These are phyloP conservation scores for Dipodomys stephensi DNA, from an alignment of 2,113 vertebrate species.

Conservation along the genomic window DNA sequence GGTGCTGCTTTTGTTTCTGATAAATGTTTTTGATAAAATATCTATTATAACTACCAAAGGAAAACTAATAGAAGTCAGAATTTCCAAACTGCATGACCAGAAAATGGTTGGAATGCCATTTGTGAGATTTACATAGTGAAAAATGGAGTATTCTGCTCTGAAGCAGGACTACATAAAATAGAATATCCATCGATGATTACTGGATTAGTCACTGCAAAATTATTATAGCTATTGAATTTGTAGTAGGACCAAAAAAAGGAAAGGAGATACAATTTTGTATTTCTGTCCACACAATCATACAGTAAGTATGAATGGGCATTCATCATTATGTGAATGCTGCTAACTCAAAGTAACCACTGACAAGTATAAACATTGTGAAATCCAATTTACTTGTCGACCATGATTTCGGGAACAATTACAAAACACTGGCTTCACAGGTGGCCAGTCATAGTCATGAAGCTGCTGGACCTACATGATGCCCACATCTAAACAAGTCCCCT, in stretches of 20 bases:
- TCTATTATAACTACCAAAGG: neutral
- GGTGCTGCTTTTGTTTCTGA: neutral
- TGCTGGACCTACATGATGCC: conserved; percentile 67
- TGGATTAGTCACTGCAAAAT: neutral
- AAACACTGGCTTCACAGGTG: conserved; percentile 15
- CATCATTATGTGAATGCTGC: neutral
- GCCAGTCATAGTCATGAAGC: conserved; percentile 44
- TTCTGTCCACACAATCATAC: neutral
- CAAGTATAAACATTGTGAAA: conserved; percentile 56
- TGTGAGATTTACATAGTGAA: neutral
- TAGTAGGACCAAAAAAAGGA: neutral
- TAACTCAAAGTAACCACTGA: conserved; percentile 54
- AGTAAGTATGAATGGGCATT: neutral
- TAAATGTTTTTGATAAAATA: conserved; percentile 50
- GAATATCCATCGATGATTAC: neutral
- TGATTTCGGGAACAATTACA: conserved; percentile 41
- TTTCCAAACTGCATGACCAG: neutral
- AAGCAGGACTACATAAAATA: neutral
- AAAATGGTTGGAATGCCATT: neutral
- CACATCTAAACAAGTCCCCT: conserved; percentile 70
- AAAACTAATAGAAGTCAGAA: neutral
- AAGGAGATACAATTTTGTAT: neutral
- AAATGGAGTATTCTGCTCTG: neutral
- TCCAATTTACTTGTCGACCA: conserved; percentile 39
- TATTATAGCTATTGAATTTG: neutral